Evolutionary conservation across 2,113 vertebrate species (phyloP).

Genomic region (Ondatra zibethicus): DNA sequence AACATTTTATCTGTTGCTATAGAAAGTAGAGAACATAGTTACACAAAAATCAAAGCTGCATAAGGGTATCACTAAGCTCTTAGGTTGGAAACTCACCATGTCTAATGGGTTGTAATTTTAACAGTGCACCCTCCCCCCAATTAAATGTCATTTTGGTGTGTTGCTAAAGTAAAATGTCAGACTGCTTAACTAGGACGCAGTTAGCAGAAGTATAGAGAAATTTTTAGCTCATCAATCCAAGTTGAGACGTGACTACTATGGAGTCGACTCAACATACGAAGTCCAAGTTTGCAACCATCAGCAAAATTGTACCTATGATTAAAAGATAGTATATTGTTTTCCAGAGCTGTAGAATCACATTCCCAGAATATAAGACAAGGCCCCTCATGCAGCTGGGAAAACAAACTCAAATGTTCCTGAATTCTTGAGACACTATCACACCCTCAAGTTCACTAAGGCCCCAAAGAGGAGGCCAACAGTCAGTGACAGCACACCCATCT

Average conservation of each 20-base stretch:
- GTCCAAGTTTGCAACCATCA: conserved; percentile 93
- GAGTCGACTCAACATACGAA: conserved; percentile 90
- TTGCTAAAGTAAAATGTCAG: background rate
- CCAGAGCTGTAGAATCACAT: background rate
- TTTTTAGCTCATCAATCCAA: conserved; percentile 53
- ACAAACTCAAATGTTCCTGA: background rate
- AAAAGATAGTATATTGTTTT: background rate
- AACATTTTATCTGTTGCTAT: background rate
- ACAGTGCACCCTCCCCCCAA: background rate
- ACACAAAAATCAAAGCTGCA: background rate
- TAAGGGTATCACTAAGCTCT: background rate
- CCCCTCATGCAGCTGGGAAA: background rate
- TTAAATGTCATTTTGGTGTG: background rate
- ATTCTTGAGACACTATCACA: background rate
- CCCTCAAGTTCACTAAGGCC: background rate
- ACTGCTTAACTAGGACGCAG: conserved; percentile 27
- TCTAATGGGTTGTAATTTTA: background rate
- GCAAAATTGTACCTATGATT: conserved; percentile 88
- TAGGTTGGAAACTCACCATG: background rate
- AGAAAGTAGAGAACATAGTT: background rate
- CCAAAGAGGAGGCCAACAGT: background rate
- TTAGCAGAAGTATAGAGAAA: conserved; percentile 25
- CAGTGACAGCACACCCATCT: background rate
- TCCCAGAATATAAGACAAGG: background rate
- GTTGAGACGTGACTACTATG: conserved; percentile 79